Evolutionary conservation across 2,113 vertebrate genomes (phyloP).

Genomic region (Tringa solitaria): DNA sequence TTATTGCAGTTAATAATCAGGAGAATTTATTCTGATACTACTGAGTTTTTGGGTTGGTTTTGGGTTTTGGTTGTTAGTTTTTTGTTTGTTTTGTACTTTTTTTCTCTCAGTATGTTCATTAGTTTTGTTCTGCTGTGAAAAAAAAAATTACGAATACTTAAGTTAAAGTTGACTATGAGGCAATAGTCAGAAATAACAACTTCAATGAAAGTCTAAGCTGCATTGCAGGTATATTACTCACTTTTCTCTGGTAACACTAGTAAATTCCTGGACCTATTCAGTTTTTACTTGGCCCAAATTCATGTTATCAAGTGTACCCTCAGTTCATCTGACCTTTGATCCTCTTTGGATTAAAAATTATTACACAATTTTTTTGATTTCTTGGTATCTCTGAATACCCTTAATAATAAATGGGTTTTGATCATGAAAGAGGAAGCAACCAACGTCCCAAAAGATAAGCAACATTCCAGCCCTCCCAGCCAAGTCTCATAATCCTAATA

Average conservation of each 20-base stretch:
- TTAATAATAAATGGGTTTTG: neutral
- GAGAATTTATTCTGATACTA: neutral
- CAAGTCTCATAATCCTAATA: neutral
- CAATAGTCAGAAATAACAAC: neutral
- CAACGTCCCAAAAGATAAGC: neutral
- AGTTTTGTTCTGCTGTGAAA: neutral
- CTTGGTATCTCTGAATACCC: neutral
- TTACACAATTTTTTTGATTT: neutral
- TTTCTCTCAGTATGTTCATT: neutral
- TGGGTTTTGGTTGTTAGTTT: neutral
- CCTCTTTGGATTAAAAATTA: neutral
- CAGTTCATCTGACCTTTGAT: neutral
- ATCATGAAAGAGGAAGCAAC: neutral
- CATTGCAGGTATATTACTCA: neutral
- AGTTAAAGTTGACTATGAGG: neutral
- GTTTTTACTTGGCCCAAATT: neutral
- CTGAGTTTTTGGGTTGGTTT: neutral
- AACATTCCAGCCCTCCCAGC: neutral
- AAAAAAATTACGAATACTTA: neutral
- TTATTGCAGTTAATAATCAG: conserved; percentile 13
- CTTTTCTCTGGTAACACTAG: neutral
- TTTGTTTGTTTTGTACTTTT: neutral
- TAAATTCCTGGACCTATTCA: neutral
- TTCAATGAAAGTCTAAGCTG: neutral
- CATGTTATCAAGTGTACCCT: neutral